Evolutionary conservation across 1,140 invertebrate genomes (phyloP), one percentile per base, ranked within the genome.

Genomic region (Diprion similis): DNA sequence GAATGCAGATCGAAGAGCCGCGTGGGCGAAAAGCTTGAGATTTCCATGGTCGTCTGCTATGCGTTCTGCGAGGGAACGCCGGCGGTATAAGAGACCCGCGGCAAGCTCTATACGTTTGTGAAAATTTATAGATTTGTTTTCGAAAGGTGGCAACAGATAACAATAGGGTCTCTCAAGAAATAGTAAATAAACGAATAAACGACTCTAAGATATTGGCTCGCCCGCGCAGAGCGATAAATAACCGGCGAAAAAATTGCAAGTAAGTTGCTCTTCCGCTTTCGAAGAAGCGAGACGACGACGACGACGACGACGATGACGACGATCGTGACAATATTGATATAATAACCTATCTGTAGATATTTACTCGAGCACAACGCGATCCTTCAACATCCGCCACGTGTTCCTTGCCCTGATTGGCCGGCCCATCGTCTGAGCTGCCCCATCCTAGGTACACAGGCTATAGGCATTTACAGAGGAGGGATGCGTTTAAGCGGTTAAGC

Each of bases 171-270:
- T 68, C 66, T 68, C 17, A 18, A 45, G 37, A 45, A 68, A 68
- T 68, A 68, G 66, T 18, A 68, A 68, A 68, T 68, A 68, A 68
- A 68, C 66, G 66, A 68, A 68, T 68, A 68, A 68, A 68, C 66
- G 66, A 68, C 66, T 68, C 17, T 68, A 68, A 68, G 66, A 18
- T 68, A 68, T 59, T 59, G 51, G 51, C 51, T 59, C 51, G 11
- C 2, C n/a, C 2, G 51, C 51, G 51, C n/a, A 6, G 6, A 4
- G 11, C n/a, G 4, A 59, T 59, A 59, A 59, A 59, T 59, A 59
- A 59, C 51, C 51, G 51, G 6, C 24, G 24, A 6, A 37, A 59
- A 59, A 59, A 59, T 59, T 4, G 51, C 51, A 4, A 9, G 51
- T 59, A 59, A 59, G 11, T 13, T 15, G n/a, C 51, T 59, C 51